Conservation (phyloP, 2,797 vertebrate genomes). For the Philypnodon macrostomus region DNA sequence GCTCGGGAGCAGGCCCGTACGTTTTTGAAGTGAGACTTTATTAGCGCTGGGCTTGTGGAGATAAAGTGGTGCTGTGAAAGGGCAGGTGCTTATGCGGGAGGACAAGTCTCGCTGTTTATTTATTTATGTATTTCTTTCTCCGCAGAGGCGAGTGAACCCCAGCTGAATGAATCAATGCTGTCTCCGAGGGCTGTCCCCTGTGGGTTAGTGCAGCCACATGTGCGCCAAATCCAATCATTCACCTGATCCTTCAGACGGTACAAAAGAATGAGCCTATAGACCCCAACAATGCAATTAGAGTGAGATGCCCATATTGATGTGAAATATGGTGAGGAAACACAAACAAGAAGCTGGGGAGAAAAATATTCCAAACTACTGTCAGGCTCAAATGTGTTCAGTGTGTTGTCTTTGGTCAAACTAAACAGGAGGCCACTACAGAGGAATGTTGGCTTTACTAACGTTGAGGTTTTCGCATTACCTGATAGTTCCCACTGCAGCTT, state of each 20-base stretch:
- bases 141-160: conserved; percentile 36
- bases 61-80: conserved; percentile 7
- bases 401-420: too few species aligned
- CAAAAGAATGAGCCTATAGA: conserved; percentile 32
- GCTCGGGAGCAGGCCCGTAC: conserved; percentile 1
- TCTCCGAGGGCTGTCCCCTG: conserved; percentile 42
- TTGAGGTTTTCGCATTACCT: too few species aligned
- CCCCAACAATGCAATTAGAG: conserved; percentile 18
- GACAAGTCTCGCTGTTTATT: conserved; percentile 41
- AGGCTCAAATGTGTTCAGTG: too few species aligned
- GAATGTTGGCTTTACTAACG: too few species aligned
- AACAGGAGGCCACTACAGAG: too few species aligned
- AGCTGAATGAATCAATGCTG: conserved; percentile 55
- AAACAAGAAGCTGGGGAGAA: not conserved
- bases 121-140: conserved; percentile 49
- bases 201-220: conserved; percentile 48
- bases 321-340: conserved; percentile 14
- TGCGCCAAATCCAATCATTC: conserved; percentile 52
- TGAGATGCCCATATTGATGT: conserved; percentile 1
- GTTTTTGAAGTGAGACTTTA: conserved; percentile 13
- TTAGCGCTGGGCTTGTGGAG: not conserved
- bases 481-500: too few species aligned
- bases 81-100: conserved; percentile 25
- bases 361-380: too few species aligned
- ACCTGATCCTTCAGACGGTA: conserved; percentile 37